Evolutionary conservation across 1,140 invertebrate species (phyloP), one percentile per base, ranked within the genome.

Genomic region (Teleopsis dalmanni): DNA sequence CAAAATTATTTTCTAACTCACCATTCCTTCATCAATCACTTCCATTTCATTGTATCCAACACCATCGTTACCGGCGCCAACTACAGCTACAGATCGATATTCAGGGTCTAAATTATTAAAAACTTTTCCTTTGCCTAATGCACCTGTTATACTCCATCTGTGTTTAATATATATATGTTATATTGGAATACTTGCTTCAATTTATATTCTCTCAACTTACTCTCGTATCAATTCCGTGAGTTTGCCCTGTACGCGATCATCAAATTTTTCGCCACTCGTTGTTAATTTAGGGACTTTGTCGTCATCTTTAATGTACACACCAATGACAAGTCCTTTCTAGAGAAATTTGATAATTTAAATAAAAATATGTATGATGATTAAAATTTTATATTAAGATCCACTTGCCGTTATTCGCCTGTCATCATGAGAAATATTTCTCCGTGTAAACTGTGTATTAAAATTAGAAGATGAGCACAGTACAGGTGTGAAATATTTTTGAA

Each of bases 11-110:
- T 16, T 36, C 10, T 19, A 10, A 31, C 44, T 43, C 37, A 52
- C 83, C 59, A 78, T 76, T 6, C 79, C 78, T 60, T 85, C 82
- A 51, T 88, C 81, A 25, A 85, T 60, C 50, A 78, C 75, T 67
- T 89, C 85, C 38, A 75, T 47, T 40, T 76, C 73, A 66, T 84
- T 81, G 52, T 74, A 83, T 3, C 73, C 74, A 4, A 75, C 70
- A 46, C 81, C 81, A 58, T 81, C 76, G 14, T 75, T 74, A 0
- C 85, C 86, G 11, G 88, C 63, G 21, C 83, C 81, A 19, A 82
- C 81, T 4, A 88, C 75, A 13, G 82, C 81, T 2, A 88, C 76
- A 13, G 76, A 76, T 23, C 73, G 78, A 56, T 76, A 86, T 31
- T 78, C 74, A 2, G 73, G 67, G 53, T 83, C 80, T 61, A 80